A percentile compares a stretch with the other conserved stretches of the same genome.
phyloP scores from a whole-genome alignment of 2,888 invertebrate genomes.

The Sympetrum striolatum region DNA sequence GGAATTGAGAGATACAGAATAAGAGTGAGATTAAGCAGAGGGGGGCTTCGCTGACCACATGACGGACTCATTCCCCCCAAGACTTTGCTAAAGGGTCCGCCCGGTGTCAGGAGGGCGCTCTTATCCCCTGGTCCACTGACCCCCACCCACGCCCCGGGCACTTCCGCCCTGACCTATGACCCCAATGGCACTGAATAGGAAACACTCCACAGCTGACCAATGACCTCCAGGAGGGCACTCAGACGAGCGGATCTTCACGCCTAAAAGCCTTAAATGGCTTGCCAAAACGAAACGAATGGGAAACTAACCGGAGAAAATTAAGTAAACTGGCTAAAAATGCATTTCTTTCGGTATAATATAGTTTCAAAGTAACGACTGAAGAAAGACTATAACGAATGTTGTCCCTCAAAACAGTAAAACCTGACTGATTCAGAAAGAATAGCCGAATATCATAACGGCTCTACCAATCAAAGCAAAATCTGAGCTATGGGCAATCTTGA shows the following conservation, averaged over 20 bases:
- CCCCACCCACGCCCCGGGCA: not conserved
- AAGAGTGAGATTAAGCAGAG: not conserved
- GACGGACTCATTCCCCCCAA: not conserved
- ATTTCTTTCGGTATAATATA: no score
- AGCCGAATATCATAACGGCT: no score
- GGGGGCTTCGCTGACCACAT: not conserved
- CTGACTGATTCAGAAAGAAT: no score
- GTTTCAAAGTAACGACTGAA: no score
- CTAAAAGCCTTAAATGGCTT: not conserved
- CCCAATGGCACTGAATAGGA: not conserved
- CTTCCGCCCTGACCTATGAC: slow-evolving; percentile 15
- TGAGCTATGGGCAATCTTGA: no score
- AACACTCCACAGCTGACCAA: not conserved
- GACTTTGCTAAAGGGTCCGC: not conserved
- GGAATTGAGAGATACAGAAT: not conserved
- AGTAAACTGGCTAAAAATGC: no score
- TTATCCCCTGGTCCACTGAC: slow-evolving; percentile 1
- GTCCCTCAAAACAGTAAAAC: no score
- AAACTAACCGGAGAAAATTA: not conserved
- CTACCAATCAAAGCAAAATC: no score
- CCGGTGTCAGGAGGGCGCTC: not conserved
- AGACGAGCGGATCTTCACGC: not conserved
- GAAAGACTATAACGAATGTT: no score
- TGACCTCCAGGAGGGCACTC: not conserved
- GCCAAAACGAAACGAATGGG: not conserved